A percentile compares a stretch with the other conserved stretches of the same genome.
Evolutionary conservation across 2,797 vertebrate genomes (phyloP).

Genomic region (Macrochelys suwanniensis): DNA sequence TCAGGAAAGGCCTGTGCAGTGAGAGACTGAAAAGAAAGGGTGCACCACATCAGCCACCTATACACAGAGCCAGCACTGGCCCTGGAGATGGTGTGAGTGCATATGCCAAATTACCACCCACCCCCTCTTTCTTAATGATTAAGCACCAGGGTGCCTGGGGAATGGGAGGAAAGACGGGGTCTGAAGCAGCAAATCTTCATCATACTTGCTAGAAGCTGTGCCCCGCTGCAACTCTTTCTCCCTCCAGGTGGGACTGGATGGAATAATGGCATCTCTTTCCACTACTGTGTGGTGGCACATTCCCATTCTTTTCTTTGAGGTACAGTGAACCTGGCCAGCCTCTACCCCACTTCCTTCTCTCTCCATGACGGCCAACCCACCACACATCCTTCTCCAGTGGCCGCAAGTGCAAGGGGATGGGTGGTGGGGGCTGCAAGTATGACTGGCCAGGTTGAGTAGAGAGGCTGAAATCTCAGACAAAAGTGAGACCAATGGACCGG

Average conservation of each 20-base stretch:
- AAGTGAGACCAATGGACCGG: not conserved
- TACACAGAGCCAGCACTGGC: not conserved
- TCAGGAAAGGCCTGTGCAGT: not conserved
- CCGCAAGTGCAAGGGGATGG: not conserved
- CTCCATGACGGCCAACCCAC: not conserved
- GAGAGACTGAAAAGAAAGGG: not conserved
- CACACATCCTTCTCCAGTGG: not conserved
- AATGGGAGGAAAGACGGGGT: not conserved
- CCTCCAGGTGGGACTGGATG: not conserved
- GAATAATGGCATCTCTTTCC: not conserved
- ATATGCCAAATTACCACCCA: not conserved
- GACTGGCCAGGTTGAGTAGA: not conserved
- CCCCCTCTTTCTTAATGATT: not conserved
- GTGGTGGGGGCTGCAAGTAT: not conserved
- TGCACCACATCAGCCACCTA: not conserved
- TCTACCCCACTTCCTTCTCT: not conserved
- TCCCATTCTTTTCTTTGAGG: not conserved
- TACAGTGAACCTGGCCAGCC: not conserved
- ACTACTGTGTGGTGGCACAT: not conserved
- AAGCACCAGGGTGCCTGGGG: not conserved
- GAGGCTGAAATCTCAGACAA: not conserved
- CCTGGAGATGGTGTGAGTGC: not conserved
- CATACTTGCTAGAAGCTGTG: not conserved
- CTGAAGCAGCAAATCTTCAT: not conserved
- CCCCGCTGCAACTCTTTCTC: not conserved